phyloP scores from a whole-genome alignment of 2,113 vertebrate genomes.

The Eidolon helvum region DNA sequence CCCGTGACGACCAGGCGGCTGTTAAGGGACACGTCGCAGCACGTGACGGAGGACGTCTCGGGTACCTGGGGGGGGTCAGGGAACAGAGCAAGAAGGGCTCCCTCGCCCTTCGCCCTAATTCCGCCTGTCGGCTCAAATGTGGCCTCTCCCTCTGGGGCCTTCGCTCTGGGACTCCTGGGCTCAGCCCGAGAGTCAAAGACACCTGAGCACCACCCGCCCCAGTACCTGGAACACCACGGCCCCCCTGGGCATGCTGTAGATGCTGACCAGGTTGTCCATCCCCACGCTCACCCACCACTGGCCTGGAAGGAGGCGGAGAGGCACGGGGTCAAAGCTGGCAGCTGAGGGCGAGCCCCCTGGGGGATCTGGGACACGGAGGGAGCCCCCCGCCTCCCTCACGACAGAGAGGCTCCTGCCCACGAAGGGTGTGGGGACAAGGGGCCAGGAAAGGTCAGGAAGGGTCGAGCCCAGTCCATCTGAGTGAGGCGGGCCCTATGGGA shows the following conservation, averaged over 20 bases:
- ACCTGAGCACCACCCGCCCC: background rate
- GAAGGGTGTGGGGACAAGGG: background rate
- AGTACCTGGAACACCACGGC: slow-evolving; percentile 90
- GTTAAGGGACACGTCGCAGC: slow-evolving; percentile 90
- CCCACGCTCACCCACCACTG: slow-evolving; percentile 94
- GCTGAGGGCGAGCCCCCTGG: background rate
- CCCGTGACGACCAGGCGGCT: slow-evolving; percentile 91
- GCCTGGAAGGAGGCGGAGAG: slow-evolving; percentile 75
- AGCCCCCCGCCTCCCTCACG: background rate
- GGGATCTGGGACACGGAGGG: background rate
- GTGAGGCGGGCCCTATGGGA: background rate
- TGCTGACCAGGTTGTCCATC: slow-evolving; percentile 88
- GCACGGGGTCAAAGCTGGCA: background rate
- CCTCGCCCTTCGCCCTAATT: too few relatives aligned
- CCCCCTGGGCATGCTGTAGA: slow-evolving; percentile 88
- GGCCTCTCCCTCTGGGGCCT: background rate
- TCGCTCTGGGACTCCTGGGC: background rate
- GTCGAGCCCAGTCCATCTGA: background rate
- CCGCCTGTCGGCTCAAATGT: background rate
- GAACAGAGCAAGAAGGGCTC: background rate
- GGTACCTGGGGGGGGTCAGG: slow-evolving; percentile 84
- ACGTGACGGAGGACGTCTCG: slow-evolving; percentile 87
- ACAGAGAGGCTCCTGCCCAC: background rate
- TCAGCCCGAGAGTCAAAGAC: rapidly evolving
- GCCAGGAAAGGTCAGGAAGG: background rate